These are phyloP conservation scores for Ectropis crepuscularia DNA, from an alignment of 2,888 invertebrate genomes.

Conservation along the genomic window DNA sequence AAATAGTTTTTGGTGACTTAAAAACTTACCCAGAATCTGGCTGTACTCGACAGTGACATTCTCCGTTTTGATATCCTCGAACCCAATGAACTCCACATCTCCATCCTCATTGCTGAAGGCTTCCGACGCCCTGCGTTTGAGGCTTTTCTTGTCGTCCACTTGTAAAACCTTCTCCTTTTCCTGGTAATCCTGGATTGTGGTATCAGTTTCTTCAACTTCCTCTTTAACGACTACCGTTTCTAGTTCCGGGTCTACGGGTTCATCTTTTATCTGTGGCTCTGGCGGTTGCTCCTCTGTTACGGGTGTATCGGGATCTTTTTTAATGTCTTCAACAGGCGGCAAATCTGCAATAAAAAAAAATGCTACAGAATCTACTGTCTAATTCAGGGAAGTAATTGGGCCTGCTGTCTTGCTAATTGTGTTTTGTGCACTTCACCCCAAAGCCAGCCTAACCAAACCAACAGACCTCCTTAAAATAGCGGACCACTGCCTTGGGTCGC, in stretches of 20 bases:
- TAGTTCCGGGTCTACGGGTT: slow-evolving; percentile 11
- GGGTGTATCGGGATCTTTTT: slow-evolving; percentile 17
- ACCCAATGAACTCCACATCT: slow-evolving; percentile 70
- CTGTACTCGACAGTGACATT: slow-evolving; percentile 56
- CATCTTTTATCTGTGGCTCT: slow-evolving; percentile 24
- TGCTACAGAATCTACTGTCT: no score
- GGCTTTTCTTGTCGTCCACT: slow-evolving; percentile 54
- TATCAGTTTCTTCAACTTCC: slow-evolving; percentile 29
- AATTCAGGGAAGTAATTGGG: no score
- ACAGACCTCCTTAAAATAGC: no score
- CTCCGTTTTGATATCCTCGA: slow-evolving; percentile 56
- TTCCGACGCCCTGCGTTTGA: slow-evolving; percentile 71
- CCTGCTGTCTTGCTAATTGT: no score
- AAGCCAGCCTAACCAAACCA: no score
- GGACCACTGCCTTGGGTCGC: no score
- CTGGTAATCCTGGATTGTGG: slow-evolving; percentile 18
- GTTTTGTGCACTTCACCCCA: no score
- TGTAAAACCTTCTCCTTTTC: slow-evolving; percentile 11
- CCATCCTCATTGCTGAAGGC: slow-evolving; percentile 65
- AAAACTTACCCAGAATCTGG: slow-evolving; percentile 65
- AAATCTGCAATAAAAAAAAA: slow-evolving; percentile 21
- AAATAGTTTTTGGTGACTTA: background rate
- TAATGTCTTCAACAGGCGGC: slow-evolving; percentile 12
- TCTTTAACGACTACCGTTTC: slow-evolving; percentile 15
- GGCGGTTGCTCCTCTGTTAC: slow-evolving; percentile 13